Evolutionary conservation across 1,140 invertebrate genomes (phyloP), one percentile per base, ranked within the genome.

Genomic region (Brachionus angularis): DNA sequence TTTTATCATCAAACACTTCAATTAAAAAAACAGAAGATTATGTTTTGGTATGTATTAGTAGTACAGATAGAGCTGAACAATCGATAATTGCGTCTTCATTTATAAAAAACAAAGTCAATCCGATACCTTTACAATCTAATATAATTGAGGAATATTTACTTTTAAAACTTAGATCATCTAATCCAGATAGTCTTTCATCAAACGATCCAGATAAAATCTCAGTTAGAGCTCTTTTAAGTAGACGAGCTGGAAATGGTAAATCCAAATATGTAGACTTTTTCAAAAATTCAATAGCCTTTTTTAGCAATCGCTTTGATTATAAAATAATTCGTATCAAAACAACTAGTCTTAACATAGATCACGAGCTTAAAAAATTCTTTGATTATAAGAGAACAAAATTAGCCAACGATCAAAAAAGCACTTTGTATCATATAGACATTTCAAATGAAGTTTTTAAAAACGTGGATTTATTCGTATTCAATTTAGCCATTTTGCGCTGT

Each of bases 381-480:
- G 29, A 25, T 21, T 34, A 16, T 47, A 67, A 47, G n/a, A n/a
- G n/a, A n/a, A n/a, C n/a, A n/a, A n/a, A n/a, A n/a, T n/a, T n/a
- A 67, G 10, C 62, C 8, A 23, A 27, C 16, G 12, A 5, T 36
- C 1, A 27, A 27, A 21, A 16, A n/a, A n/a, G n/a, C 5, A 47
- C 62, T 27, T 18, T 67, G 3, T 67, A 36, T 23, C 62, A 67
- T 25, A 67, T 67, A 31, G 62, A 67, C 16, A 67, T 67, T 34
- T 39, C 62, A 18, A 33, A 67, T 36, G 62, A 67, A 25, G 42
- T 47, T 12, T 46, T 47, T 46, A 21, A 23, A 18, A 67, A 67
- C 44, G 62, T 67, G 2, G 62, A 67, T 12, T 12, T 33, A 23
- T 67, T 67, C 42, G 33, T 67, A 12, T 50, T 67, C 36, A 67